Percentiles rank a stretch among this genome's conserved stretches.
phyloP scores from a whole-genome alignment of 2,888 invertebrate species.

The Oligia fasciuncula region DNA sequence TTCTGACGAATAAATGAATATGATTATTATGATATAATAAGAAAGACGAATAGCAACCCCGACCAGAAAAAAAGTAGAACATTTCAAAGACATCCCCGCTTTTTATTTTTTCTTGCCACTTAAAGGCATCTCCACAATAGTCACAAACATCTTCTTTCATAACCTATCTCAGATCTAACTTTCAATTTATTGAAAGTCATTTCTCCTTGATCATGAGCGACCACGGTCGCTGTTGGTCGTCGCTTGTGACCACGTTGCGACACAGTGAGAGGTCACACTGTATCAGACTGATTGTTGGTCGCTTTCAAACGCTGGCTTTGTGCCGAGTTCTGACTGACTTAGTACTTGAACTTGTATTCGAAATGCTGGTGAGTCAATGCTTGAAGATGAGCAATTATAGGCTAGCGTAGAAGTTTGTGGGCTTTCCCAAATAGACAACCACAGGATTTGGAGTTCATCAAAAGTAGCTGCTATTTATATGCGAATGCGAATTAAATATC shows the following conservation, averaged over 20 bases:
- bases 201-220: constrained; percentile 62
- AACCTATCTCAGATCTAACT: constrained; percentile 34
- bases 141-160: constrained; percentile 26
- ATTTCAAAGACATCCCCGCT: neutral
- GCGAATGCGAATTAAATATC: neutral
- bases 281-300: constrained; percentile 22
- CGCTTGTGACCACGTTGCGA: constrained; percentile 40
- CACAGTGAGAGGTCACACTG: constrained; percentile 61
- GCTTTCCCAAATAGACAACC: neutral
- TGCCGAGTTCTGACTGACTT: constrained; percentile 5
- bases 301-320: constrained; percentile 45
- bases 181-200: constrained; percentile 65
- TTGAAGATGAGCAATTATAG: neutral
- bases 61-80: neutral
- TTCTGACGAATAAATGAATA: neutral
- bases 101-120: neutral
- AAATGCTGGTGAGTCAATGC: neutral
- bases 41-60: neutral
- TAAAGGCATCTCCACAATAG: neutral
- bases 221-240: constrained; percentile 38
- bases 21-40: neutral
- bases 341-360: constrained; percentile 17
- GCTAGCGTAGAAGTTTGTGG: neutral
- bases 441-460: neutral
- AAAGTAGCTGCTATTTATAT: neutral